These are phyloP conservation scores for Clunio marinus DNA, from an alignment of 2,888 invertebrate species.

Conservation along the genomic window DNA sequence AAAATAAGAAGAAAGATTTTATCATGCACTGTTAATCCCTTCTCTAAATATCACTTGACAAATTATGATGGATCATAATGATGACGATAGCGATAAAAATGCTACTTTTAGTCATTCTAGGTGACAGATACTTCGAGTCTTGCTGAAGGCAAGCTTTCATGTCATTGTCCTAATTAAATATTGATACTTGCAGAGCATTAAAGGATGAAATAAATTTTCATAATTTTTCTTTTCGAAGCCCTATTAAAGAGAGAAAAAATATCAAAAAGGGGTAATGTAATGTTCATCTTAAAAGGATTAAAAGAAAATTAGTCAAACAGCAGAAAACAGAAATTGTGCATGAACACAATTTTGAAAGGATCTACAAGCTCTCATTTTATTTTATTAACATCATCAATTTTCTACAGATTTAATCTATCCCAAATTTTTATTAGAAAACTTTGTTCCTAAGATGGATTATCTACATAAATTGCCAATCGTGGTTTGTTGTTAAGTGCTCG, in stretches of 20 bases:
- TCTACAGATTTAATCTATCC: not conserved
- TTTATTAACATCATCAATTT: slow-evolving; percentile 3
- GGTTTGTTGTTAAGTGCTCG: no score
- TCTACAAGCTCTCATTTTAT: no score
- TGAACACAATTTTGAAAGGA: not conserved
- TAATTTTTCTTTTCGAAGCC: not conserved
- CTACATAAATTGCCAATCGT: no score
- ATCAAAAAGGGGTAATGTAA: not conserved
- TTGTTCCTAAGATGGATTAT: no score
- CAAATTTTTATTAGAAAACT: no score
- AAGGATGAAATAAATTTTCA: not conserved
- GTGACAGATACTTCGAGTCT: not conserved
- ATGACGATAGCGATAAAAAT: not conserved
- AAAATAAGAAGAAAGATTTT: not conserved
- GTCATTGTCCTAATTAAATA: slow-evolving; percentile 1
- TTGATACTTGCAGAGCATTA: not conserved
- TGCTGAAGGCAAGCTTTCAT: not conserved
- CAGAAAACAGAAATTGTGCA: not conserved
- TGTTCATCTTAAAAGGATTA: slow-evolving; percentile 6
- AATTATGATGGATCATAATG: not conserved
- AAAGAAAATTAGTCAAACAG: not conserved
- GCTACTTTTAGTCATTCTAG: not conserved
- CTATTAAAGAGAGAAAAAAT: not conserved
- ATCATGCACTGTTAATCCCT: not conserved
- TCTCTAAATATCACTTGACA: not conserved